A percentile compares a stretch with the other conserved stretches of the same genome.
These are phyloP conservation scores for Chymomyza caudatula DNA, from an alignment of 2,888 invertebrate species.

Conservation along the genomic window DNA sequence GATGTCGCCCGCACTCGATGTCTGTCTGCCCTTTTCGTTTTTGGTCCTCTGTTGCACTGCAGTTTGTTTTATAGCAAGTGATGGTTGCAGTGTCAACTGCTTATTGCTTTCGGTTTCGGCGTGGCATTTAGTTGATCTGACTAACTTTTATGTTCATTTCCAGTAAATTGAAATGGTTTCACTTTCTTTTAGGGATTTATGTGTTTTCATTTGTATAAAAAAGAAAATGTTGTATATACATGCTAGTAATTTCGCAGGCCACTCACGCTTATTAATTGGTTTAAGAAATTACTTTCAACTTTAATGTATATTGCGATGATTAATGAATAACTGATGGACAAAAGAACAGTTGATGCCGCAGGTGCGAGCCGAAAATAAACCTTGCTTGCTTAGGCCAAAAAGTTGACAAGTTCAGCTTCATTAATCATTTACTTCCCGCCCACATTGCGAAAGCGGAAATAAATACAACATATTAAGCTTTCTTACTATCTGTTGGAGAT, in stretches of 20 bases:
- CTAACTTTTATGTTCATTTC: conserved; percentile 27
- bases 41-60: too few species aligned
- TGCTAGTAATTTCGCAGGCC: too few species aligned
- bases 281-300: conserved; percentile 60
- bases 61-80: conserved; percentile 56
- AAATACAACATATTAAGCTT: too few species aligned
- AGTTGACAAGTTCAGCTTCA: conserved; percentile 63
- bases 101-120: conserved; percentile 69
- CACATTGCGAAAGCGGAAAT: too few species aligned
- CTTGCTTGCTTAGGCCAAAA: conserved; percentile 33
- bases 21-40: background rate
- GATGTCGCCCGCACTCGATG: conserved; percentile 10
- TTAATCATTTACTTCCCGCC: conserved; percentile 53
- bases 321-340: conserved; percentile 61
- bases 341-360: background rate
- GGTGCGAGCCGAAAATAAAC: conserved; percentile 33
- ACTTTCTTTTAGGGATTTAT: conserved; percentile 33
- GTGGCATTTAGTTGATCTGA: conserved; percentile 38
- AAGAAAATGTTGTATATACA: background rate
- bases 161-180: conserved; percentile 64
- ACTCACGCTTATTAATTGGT: conserved; percentile 65
- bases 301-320: conserved; percentile 64
- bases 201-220: conserved; percentile 6
- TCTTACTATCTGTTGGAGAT: background rate
- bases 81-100: conserved; percentile 15